These are phyloP conservation scores for Propithecus perrieri DNA, from an alignment of 2,797 vertebrate species.

Conservation along the genomic window DNA sequence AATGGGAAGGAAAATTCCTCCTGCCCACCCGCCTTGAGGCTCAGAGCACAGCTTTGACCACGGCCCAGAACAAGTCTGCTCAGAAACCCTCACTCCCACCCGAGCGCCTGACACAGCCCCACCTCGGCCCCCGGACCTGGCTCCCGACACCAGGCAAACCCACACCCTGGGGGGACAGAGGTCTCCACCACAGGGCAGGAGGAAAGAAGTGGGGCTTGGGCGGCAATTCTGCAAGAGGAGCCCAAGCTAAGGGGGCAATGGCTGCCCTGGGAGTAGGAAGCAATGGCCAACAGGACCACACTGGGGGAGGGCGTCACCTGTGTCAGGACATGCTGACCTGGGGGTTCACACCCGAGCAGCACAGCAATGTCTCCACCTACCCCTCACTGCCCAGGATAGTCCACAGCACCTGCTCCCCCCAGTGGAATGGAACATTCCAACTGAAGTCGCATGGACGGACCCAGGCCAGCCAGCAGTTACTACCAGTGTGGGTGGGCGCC, in stretches of 20 bases:
- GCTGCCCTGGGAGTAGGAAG: neutral
- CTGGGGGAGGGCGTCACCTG: accelerated
- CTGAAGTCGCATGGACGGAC: neutral
- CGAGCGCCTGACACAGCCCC: neutral
- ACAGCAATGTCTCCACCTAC: neutral
- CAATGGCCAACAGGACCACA: too few species aligned
- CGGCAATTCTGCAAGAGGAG: neutral
- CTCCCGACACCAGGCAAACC: accelerated
- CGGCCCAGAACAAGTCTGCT: neutral
- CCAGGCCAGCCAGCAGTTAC: neutral
- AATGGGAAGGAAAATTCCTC: neutral
- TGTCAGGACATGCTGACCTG: neutral
- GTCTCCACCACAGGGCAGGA: neutral
- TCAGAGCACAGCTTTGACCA: neutral
- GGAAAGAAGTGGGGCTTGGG: neutral
- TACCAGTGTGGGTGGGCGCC: neutral
- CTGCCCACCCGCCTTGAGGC: neutral
- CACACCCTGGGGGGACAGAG: neutral
- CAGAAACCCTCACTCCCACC: neutral
- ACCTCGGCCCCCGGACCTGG: neutral
- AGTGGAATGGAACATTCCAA: slow-evolving; percentile 49
- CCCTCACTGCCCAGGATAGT: neutral
- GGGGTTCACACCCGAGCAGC: neutral
- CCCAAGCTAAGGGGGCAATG: neutral
- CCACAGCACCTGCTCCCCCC: neutral